These are phyloP conservation scores for Agelastica alni DNA, from an alignment of 2,888 invertebrate species.

Conservation along the genomic window DNA sequence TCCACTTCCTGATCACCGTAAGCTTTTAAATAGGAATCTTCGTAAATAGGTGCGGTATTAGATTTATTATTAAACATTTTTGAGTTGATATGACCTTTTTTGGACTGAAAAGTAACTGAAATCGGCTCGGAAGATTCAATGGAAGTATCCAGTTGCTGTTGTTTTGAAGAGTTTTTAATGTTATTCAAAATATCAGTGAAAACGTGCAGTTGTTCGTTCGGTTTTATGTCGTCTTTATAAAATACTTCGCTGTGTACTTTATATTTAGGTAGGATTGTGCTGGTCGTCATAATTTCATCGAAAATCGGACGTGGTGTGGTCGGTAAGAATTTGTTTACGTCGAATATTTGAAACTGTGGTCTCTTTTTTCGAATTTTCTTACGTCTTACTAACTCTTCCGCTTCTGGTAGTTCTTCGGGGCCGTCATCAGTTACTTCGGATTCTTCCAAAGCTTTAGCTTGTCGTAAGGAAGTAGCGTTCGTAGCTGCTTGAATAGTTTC, in stretches of 20 bases:
- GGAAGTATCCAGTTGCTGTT: slow-evolving; percentile 16
- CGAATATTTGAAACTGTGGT: slow-evolving; percentile 36
- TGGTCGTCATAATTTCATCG: slow-evolving; percentile 9
- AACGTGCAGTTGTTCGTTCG: slow-evolving; percentile 56
- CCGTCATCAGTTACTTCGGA: slow-evolving; percentile 8
- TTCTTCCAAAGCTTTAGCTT: neutral
- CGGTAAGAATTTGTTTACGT: slow-evolving; percentile 33
- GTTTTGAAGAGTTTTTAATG: slow-evolving; percentile 51
- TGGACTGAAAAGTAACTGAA: neutral
- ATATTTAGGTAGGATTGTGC: slow-evolving; percentile 41
- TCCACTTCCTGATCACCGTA: slow-evolving; percentile 27
- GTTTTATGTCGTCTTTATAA: slow-evolving; percentile 54
- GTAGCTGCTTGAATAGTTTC: neutral
- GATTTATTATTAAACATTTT: no score
- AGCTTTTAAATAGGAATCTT: slow-evolving; percentile 27
- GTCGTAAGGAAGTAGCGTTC: neutral
- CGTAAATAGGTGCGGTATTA: neutral
- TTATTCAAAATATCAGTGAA: slow-evolving; percentile 60
- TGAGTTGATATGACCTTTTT: neutral
- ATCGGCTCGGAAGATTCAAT: slow-evolving; percentile 33
- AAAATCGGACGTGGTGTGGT: slow-evolving; percentile 9
- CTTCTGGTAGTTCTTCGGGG: slow-evolving; percentile 28
- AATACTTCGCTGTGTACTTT: slow-evolving; percentile 50
- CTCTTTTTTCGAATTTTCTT: slow-evolving; percentile 27
- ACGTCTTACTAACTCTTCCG: slow-evolving; percentile 25